Percentiles rank a stretch among this genome's conserved stretches.
Conservation (phyloP, 2,113 vertebrate genomes). For the Aplodontia rufa region DNA sequence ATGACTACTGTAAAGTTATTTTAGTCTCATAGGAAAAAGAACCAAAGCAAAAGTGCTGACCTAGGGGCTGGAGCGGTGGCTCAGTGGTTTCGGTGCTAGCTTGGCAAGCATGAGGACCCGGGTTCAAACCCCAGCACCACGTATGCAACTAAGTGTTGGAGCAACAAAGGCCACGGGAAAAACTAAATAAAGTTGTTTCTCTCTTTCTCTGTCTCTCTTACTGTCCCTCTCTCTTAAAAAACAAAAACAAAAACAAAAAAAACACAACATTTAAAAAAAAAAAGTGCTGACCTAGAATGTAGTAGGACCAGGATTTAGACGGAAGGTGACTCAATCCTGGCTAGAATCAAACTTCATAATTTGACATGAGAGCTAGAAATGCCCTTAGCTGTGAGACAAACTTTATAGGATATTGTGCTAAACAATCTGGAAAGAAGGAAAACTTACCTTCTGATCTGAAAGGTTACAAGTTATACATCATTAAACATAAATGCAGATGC, state of each 20-base stretch:
- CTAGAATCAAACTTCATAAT: background rate
- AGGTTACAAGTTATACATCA: background rate
- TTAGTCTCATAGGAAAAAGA: background rate
- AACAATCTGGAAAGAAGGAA: constrained; percentile 30
- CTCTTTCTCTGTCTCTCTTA: too few relatives aligned
- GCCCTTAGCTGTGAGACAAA: background rate
- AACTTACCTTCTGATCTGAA: background rate
- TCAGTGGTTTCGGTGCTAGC: too few relatives aligned
- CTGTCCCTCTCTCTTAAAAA: too few relatives aligned
- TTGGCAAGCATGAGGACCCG: too few relatives aligned
- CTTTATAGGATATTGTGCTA: background rate
- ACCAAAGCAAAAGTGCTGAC: constrained; percentile 15
- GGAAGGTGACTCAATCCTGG: background rate
- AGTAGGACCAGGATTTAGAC: background rate
- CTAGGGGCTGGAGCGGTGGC: too few relatives aligned
- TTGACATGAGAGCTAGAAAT: constrained; percentile 13
- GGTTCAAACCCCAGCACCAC: too few relatives aligned
- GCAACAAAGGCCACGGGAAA: too few relatives aligned
- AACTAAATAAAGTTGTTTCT: too few relatives aligned
- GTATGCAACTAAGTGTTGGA: too few relatives aligned
- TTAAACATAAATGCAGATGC: constrained; percentile 49
- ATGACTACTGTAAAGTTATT: background rate
- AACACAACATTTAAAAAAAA: too few relatives aligned
- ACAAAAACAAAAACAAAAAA: too few relatives aligned
- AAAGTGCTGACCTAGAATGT: background rate